Base-by-base conservation (phyloP, 2,113 vertebrate species). In the Paracyprichromis sp. region DNA sequence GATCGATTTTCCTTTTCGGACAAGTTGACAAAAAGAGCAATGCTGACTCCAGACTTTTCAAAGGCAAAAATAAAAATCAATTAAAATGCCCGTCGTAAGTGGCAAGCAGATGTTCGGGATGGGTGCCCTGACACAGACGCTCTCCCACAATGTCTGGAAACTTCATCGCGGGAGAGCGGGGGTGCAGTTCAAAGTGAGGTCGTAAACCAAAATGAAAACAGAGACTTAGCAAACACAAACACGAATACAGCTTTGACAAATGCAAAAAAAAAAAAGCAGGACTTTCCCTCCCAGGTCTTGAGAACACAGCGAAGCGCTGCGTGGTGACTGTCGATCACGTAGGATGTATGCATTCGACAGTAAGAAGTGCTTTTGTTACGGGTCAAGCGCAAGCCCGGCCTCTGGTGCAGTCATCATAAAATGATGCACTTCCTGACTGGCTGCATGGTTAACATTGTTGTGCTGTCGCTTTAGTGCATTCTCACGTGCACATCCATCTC, bases 171-270 rank as follows among this genome's bases (percentile, higher is more conserved):
- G 92, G 93, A 91, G 91, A 91, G 92, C 61, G 34, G 73, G 56
- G 85, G 69, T 40, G 11, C 57, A 54, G 94, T 95, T 95, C 92
- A 95, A 94, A 96, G 94, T 8, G 17, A 85, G 94, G 94, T 94
- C 92, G 86, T 96, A 95, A 96, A 96, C 89, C 83, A 90, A 94
- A 95, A 95, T 93, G 93, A 95, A 93, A 93, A 90, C 92, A 57
- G 88, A 83, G 94, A 89, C 91, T 95, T 93, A 92, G 90, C 90
- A 93, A 94, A 94, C 89, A 94, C 91, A 95, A 95, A 96, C 94
- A 95, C 50, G 26, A 90, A 93, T 88, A 92, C 82, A 84, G 78
- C 88, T 91, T 81, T 87, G 89, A 92, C 91, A 94, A 94, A 90
- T 86, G 94, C 87, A 93, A 34, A 7, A 31, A 14, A 12, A 45